Evolutionary conservation across 2,797 vertebrate genomes (phyloP), one percentile per base, ranked within the genome.

Genomic region (Delichon dasypus): DNA sequence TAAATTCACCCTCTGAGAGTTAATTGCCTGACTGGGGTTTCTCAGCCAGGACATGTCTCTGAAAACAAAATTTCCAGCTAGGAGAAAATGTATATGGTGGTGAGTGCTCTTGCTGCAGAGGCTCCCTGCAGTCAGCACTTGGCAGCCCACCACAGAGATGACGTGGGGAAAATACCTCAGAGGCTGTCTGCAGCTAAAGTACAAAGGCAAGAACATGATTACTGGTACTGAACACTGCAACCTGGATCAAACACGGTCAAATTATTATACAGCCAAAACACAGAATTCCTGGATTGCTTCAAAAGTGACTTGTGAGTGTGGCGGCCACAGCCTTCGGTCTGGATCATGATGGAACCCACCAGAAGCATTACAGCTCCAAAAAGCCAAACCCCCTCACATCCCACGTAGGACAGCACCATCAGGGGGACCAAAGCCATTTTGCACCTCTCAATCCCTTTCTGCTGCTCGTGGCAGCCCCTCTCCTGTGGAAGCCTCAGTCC

Each of bases 371-470:
- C 1, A 5, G 25, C 62, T 76, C 44, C 1, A 0, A 38, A 67
- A 77, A 16, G 27, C 18, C 38, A 74, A 74, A 27, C 10, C 17
- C 38, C 67, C 22, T 45, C 23, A 2, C 2, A 1, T 27, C 45
- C 58, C 65, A n/a, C 0, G 0, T 1, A 23, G 18, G n/a, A 38
- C 23, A 55, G 48, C 32, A 38, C 1, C 4, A 48, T 4, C 17
- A 16, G 25, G 4, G 15, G 8, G 1, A 36, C n/a, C 27, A 83
- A 82, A 79, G 11, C 7, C 16, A 4, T 55, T 70, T 10, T n/a
- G 14, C 18, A 11, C 32, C 45, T 44, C 45, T 47, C 42, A 26
- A 55, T 51, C 26, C 30, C n/a, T 38, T 29, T 26, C 40, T 61
- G 53, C n/a, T 38, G 58, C 40, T 54, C 0, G 0, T 6, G 50